phyloP scores from a whole-genome alignment of 2,888 invertebrate genomes.

The Apocheima hispidaria region DNA sequence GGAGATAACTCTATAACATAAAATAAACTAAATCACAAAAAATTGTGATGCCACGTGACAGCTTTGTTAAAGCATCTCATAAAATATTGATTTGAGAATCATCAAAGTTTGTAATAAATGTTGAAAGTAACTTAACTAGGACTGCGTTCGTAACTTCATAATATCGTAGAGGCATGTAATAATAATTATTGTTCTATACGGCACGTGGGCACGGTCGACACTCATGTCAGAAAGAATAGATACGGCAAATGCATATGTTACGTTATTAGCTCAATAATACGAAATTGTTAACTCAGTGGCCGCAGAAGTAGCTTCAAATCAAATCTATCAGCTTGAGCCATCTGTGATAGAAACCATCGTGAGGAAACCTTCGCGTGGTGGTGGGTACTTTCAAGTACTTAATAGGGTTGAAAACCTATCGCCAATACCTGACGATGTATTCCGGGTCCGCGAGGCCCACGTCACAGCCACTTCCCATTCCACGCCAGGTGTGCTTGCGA shows the following conservation, averaged over 20 bases:
- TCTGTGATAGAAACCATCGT: no score
- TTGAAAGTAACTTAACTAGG: slow-evolving; percentile 19
- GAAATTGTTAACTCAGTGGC: no score
- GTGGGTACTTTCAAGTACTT: no score
- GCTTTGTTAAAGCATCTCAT: slow-evolving; percentile 16
- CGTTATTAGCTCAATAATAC: no score
- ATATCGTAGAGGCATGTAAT: slow-evolving; percentile 5
- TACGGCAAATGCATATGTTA: slow-evolving; percentile 8
- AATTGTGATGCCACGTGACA: not conserved
- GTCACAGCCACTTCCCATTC: no score
- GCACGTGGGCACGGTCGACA: slow-evolving; percentile 45
- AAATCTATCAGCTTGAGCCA: no score
- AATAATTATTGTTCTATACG: slow-evolving; percentile 10
- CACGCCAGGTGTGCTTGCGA: no score
- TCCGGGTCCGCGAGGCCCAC: no score
- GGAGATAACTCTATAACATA: slow-evolving; percentile 3
- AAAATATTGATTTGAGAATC: slow-evolving; percentile 30
- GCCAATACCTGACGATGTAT: no score
- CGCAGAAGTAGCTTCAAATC: no score
- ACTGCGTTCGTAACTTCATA: slow-evolving; percentile 15
- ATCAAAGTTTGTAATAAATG: slow-evolving; percentile 11
- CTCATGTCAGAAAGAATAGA: slow-evolving; percentile 9
- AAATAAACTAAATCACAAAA: slow-evolving; percentile 25
- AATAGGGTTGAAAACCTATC: no score
- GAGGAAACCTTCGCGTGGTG: no score